phyloP scores from a whole-genome alignment of 2,113 vertebrate species.

The Xiphophorus maculatus region DNA sequence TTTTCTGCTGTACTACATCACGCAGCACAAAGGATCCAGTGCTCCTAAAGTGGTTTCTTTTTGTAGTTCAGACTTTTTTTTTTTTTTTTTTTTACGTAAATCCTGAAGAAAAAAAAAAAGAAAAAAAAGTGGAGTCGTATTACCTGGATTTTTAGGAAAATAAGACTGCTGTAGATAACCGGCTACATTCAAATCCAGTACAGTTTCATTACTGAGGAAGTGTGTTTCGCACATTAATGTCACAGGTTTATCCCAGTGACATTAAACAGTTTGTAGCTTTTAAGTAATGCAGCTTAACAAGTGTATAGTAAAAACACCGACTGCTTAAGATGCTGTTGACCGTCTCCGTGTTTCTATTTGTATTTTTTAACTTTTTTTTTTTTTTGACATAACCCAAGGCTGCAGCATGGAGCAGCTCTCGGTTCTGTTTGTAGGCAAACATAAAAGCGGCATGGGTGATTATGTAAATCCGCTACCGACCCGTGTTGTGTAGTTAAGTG shows the following conservation, averaged over 20 bases:
- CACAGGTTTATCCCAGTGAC: conserved; percentile 26
- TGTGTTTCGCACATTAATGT: conserved; percentile 21
- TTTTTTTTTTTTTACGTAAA: conserved; percentile 9
- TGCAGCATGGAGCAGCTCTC: conserved; percentile 51
- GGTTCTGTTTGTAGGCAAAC: conserved; percentile 32
- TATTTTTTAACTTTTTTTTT: background rate
- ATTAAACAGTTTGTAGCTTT: conserved; percentile 25
- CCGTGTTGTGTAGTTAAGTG: conserved; percentile 41
- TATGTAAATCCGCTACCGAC: conserved; percentile 49
- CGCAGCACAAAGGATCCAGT: conserved; percentile 53
- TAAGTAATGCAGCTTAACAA: conserved; percentile 10
- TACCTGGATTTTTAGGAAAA: conserved; percentile 50
- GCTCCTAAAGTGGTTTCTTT: conserved; percentile 30
- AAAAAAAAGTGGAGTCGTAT: conserved; percentile 13
- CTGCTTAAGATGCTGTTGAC: conserved; percentile 14
- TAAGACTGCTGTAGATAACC: conserved; percentile 45
- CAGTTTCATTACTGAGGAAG: conserved; percentile 60
- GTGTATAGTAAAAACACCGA: conserved; percentile 2
- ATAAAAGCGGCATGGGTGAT: conserved; percentile 37
- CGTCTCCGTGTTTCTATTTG: conserved; percentile 6
- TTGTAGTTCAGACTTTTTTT: conserved; percentile 25
- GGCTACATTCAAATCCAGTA: conserved; percentile 74
- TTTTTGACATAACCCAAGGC: conserved; percentile 30
- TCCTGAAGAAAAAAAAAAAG: background rate
- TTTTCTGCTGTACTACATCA: conserved; percentile 36